Base-by-base conservation (phyloP, 2,888 invertebrate species). In the Sarcophaga caerulescens region DNA sequence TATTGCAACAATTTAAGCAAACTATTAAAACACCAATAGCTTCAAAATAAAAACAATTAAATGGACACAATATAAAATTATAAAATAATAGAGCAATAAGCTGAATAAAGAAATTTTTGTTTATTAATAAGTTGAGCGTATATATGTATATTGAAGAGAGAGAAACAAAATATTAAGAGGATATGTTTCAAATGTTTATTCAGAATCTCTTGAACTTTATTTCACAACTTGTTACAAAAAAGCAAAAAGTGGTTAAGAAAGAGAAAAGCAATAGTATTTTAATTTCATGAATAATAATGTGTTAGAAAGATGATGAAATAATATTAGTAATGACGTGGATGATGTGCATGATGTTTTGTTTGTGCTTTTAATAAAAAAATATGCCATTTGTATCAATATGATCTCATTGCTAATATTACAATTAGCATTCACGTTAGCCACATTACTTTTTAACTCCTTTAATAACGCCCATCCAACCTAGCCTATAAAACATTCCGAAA, bases 101-200 rank as follows among this genome's bases (percentile, higher is more conserved):
- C 23, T 1, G 12, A 19, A 44, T 59, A 47, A 65, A 82, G 52
- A 52, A 45, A 45, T 60, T 17, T 71, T 76, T 59, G 35, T 57
- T 70, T 65, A 60, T 70, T 65, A 60, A 78, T 66, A 52, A 62
- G 77, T 85, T 85, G 85, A 83, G 82, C 80, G 14, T 63, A 44
- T 68, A n/a, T n/a, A n/a, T n/a, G 69, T 35, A 35, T 35, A 35
- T 35, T 35, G 0, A 76, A 76, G 57, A 14, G 6, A 76, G 57
- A 14, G 12, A 35, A 57, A 17, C 35, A 35, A 66, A 71, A 74
- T 70, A 12, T 17, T 21, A 12, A 19, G 65, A 73, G 63, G 70
- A 77, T 81, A 68, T 83, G 80, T 65, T 83, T 86, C 85, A 83
- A 80, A 76, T 77, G 62, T 71, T n/a, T 45, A 60, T 60, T 57